These are phyloP conservation scores for Platerodrilus igneus DNA, from an alignment of 2,888 invertebrate species.

Conservation along the genomic window DNA sequence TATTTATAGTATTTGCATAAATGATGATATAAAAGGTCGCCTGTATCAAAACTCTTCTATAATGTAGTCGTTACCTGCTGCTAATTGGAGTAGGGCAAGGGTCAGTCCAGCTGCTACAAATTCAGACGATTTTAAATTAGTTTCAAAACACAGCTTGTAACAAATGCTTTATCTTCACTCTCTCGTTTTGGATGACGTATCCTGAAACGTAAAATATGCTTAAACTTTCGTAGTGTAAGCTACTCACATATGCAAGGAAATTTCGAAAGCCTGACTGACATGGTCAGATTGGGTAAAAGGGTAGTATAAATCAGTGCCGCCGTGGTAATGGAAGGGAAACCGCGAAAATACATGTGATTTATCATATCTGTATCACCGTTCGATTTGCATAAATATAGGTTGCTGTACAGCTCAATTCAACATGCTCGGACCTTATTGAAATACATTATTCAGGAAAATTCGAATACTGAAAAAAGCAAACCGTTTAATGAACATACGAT, in stretches of 20 bases:
- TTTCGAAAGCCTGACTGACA: slow-evolving; percentile 35
- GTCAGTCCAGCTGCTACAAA: too few species aligned
- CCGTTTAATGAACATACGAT: too few species aligned
- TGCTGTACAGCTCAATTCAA: slow-evolving; percentile 31
- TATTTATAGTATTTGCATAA: too few species aligned
- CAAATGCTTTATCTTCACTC: too few species aligned
- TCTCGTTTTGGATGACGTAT: too few species aligned
- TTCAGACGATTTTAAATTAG: too few species aligned
- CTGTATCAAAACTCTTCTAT: too few species aligned
- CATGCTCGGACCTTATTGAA: slow-evolving; percentile 33
- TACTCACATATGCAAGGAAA: slow-evolving; percentile 20
- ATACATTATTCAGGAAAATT: slow-evolving; percentile 38
- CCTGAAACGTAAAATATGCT: slow-evolving; percentile 15
- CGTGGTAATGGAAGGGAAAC: slow-evolving; percentile 41
- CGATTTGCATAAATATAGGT: slow-evolving; percentile 31
- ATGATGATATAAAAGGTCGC: too few species aligned
- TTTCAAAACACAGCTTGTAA: too few species aligned
- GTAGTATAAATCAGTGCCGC: slow-evolving; percentile 43
- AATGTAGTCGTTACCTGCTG: too few species aligned
- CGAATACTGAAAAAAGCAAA: too few species aligned
- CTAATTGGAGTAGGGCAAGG: too few species aligned
- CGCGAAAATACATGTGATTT: slow-evolving; percentile 43
- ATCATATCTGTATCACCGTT: slow-evolving; percentile 37
- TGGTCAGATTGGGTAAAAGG: slow-evolving; percentile 45
- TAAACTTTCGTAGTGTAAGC: slow-evolving; percentile 11